Conservation (phyloP, 2,888 invertebrate species). For the Acrocyrtus sp. region DNA sequence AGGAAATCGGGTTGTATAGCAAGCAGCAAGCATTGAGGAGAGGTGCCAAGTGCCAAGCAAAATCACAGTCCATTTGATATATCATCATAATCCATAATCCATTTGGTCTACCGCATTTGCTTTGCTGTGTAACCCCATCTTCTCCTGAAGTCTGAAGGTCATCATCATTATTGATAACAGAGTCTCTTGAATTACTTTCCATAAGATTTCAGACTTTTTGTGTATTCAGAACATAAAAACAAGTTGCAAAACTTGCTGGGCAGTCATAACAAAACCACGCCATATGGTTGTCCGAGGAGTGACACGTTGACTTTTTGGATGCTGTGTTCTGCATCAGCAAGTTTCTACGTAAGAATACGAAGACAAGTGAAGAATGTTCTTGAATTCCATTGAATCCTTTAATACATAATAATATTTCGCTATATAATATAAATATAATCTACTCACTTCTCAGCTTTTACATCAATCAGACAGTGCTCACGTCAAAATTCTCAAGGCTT, state of each 20-base stretch:
- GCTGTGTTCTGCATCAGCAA: no score
- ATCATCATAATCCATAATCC: constrained; percentile 27
- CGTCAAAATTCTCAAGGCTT: no score
- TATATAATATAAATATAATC: no score
- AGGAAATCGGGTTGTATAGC: neutral
- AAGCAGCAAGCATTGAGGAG: neutral
- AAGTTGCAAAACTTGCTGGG: neutral
- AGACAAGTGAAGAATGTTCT: no score
- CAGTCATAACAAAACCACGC: neutral
- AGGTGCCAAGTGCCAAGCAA: constrained; percentile 40
- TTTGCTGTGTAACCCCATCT: constrained; percentile 12
- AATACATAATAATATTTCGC: no score
- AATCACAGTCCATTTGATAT: constrained; percentile 36
- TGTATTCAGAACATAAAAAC: no score
- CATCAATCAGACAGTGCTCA: no score
- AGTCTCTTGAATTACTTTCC: neutral
- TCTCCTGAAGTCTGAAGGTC: constrained; percentile 43
- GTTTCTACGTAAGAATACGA: no score
- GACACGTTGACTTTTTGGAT: no score
- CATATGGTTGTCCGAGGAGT: neutral
- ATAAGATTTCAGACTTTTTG: no score
- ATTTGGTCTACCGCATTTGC: constrained; percentile 45
- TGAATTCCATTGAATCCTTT: no score
- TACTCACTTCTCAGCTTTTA: no score
- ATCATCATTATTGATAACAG: constrained; percentile 22